These are phyloP conservation scores for Corticium candelabrum DNA, from an alignment of 37 sponge, comb jelly and placozoan genomes.

Conservation along the genomic window DNA sequence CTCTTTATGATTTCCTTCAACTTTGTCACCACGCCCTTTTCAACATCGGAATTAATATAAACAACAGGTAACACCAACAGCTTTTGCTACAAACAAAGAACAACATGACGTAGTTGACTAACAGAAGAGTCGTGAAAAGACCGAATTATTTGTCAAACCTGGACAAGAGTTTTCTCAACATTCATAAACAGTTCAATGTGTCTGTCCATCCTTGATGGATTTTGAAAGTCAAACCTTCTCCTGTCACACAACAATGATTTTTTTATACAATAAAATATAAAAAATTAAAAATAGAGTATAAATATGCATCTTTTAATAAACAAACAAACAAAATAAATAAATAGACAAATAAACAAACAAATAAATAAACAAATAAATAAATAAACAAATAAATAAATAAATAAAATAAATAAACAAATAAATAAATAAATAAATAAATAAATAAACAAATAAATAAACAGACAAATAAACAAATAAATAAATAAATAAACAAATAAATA, in stretches of 20 bases:
- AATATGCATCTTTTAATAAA: neutral
- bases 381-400: no score
- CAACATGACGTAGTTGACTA: no score
- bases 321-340: no score
- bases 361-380: no score
- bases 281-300: neutral
- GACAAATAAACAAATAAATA: no score
- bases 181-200: slow-evolving; percentile 68
- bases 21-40: neutral
- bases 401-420: no score
- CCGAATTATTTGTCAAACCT: neutral
- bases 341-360: no score
- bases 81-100: slow-evolving; percentile 17
- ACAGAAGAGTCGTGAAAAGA: slow-evolving; percentile 2
- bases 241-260: no score
- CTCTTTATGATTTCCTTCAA: slow-evolving; percentile 50
- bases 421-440: no score
- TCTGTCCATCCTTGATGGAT: slow-evolving; percentile 65
- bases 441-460: no score
- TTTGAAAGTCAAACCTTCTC: slow-evolving; percentile 75
- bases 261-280: no score
- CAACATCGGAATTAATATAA: slow-evolving; percentile 28
- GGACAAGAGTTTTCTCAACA: slow-evolving; percentile 40
- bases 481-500: no score
- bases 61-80: slow-evolving; percentile 54